Percentiles rank a stretch among this genome's conserved stretches.
Conservation (phyloP, 2,888 invertebrate genomes). For the Halictus ligatus region DNA sequence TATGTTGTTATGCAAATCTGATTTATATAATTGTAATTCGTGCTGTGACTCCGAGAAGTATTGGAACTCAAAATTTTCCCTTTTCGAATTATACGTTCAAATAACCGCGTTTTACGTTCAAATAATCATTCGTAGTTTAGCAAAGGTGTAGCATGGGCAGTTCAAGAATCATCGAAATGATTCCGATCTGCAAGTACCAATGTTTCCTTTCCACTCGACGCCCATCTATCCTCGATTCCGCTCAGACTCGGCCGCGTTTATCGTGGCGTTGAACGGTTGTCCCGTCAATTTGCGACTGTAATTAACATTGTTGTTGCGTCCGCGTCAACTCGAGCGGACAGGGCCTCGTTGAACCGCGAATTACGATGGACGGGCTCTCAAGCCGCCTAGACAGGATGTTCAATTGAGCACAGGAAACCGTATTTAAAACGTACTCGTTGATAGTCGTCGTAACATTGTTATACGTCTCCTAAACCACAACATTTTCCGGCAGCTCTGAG, state of each 20-base stretch:
- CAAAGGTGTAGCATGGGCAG: background rate
- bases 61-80: background rate
- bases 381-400: background rate
- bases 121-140: background rate
- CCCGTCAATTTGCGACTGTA: conserved; percentile 16
- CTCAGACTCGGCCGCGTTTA: background rate
- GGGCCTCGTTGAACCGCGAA: conserved; percentile 18
- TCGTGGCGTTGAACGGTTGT: conserved; percentile 2
- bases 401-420: background rate
- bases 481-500: background rate
- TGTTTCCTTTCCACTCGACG: background rate
- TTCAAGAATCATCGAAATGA: background rate
- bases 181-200: background rate
- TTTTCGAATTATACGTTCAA: background rate
- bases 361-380: conserved; percentile 1
- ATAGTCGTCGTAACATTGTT: background rate
- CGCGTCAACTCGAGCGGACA: conserved; percentile 10
- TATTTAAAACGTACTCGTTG: conserved; percentile 2
- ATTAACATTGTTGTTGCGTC: conserved; percentile 3
- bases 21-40: background rate
- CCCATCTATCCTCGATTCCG: background rate
- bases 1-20: background rate
- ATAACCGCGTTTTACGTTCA: too few relatives aligned
- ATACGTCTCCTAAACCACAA: background rate
- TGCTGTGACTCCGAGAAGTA: too few relatives aligned